Evolutionary conservation across 2,113 vertebrate species (phyloP).

Genomic region (Mellivora capensis): DNA sequence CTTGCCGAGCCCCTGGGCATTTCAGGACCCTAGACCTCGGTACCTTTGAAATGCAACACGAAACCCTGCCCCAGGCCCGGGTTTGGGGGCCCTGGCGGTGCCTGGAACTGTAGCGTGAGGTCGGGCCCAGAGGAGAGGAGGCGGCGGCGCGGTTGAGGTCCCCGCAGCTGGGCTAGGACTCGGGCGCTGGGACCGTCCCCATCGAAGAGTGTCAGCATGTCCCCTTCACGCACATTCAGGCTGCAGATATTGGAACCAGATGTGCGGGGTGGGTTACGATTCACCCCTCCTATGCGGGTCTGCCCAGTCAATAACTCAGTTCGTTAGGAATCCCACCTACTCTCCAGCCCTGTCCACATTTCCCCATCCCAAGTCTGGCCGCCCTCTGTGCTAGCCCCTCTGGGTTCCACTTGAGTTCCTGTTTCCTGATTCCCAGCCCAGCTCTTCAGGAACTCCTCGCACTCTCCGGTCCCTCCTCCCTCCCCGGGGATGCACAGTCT

Average conservation of each 20-base stretch:
- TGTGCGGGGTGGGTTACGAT: fast-evolving
- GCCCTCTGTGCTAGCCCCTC: background rate
- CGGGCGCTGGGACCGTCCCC: constrained; percentile 90
- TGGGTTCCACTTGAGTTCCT: background rate
- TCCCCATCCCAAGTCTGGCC: background rate
- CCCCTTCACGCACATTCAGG: constrained; percentile 91
- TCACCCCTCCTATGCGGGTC: no score
- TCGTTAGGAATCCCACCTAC: background rate
- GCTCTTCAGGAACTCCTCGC: background rate
- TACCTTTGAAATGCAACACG: constrained; percentile 92
- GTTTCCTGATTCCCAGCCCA: background rate
- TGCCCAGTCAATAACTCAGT: background rate
- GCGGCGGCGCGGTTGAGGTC: constrained; percentile 89
- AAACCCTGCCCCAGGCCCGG: constrained; percentile 92
- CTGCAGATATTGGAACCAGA: constrained; percentile 72
- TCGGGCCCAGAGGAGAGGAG: constrained; percentile 90
- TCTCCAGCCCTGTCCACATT: background rate
- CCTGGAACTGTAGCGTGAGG: constrained; percentile 94
- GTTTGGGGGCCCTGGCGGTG: constrained; percentile 88
- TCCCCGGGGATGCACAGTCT: background rate
- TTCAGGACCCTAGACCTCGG: background rate
- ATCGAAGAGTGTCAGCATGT: constrained; percentile 90
- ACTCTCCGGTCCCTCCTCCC: background rate
- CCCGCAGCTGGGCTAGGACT: constrained; percentile 91
- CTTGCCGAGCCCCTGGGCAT: background rate